Evolutionary conservation across 2,113 vertebrate genomes (phyloP), one percentile per base, ranked within the genome.

Genomic region (Polypterus senegalus): DNA sequence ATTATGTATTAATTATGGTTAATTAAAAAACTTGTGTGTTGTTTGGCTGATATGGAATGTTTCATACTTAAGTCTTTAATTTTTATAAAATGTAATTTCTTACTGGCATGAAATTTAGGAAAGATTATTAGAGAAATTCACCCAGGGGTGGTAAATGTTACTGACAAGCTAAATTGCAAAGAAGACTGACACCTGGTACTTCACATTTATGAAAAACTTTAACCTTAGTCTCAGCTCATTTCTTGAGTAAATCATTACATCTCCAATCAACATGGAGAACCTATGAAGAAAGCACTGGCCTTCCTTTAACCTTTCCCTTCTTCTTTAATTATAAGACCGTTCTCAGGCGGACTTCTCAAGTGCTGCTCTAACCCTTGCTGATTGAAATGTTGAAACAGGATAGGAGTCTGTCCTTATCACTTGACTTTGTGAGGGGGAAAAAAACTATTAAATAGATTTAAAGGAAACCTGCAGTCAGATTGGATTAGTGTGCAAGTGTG

Each of bases 401-500:
- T 10, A 52, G 10, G 10, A 52, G 51, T 52, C 51, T 52, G 51
- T 52, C 51, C 10, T 52, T 10, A 52, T 52, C 51, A 52, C 51
- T 52, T 27, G 27, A 27, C 27, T 27, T 27, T 27, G 27, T 27
- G 27, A 27, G 27, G 27, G 27, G 27, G 27, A 4, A 8, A 52
- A 10, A 52, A 52, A 52, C 27, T 8, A 10, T 52, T 52, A 7
- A 52, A 8, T 52, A 10, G 7, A 10, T 8, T 52, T 52, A 8
- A 10, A 8, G 51, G 51, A 52, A 52, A 52, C 7, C 51, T 52
- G 4, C 10, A 7, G 51, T 44, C 47, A 60, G 54, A 59, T 5
- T 45, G 51, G 66, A 53, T 55, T 56, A 62, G 66, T 62, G 10
- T 52, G 51, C 51, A 52, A 52, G 51, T 3, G 4, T 52, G 4